Base-by-base conservation (phyloP, 2,888 invertebrate genomes). In the Drosophila anomelani region DNA sequence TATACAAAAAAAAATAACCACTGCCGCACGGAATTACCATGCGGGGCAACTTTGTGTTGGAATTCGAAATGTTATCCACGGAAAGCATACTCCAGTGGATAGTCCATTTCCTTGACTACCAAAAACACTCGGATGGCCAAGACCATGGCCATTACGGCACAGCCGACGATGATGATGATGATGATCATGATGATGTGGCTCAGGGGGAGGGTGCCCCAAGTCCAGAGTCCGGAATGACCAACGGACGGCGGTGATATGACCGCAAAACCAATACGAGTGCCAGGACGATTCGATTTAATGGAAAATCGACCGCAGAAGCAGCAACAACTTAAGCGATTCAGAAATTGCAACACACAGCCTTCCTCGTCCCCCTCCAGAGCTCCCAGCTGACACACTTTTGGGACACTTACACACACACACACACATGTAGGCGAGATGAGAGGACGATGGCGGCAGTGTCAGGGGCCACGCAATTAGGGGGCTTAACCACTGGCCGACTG, bases 301-400 rank as follows among this genome's bases (percentile, higher is more conserved):
- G 87, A 86, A 89, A 84, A 81, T 80, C 87, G 77, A 88, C 90
- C 90, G 68, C 90, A 88, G 71, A 66, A 89, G 78, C 81, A 80
- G 85, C 73, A 85, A 80, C 88, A 85, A 78, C 82, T 85, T 85
- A 73, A 79, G 77, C 76, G 85, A 82, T 80, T 85, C 78, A 76
- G 72, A 79, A 85, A 85, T 81, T 78, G 81, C 78, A 83, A 73
- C 72, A 76, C 68, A 57, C 72, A 29, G 20, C 10, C 29, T n/a
- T 46, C 46, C 20, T 12, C 32, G 1, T 8, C 12, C 10, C 60
- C n/a, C 20, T 32, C 15, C 49, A 17, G 4, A 12, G 20, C 32
- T 55, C 41, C 54, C 69, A 70, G 53, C 60, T 70, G 87, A 61
- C 66, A 79, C 66, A 76, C 66, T 68, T 53, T 47, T 44, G 61